phyloP scores from a whole-genome alignment of 2,113 vertebrate species.

The Cyprinodon variegatus region DNA sequence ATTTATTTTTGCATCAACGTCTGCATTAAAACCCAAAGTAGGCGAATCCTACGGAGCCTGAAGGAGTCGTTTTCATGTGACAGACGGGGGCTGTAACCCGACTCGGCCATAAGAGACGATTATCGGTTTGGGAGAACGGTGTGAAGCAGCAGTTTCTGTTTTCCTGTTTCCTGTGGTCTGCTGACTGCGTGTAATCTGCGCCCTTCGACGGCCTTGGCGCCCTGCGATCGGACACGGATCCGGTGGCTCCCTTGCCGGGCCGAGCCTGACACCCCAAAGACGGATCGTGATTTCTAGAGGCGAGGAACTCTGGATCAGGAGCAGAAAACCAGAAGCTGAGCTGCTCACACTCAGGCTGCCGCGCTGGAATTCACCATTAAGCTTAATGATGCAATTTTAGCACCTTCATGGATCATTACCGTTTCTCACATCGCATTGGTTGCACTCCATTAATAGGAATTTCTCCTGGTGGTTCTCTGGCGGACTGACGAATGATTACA shows the following conservation, averaged over 20 bases:
- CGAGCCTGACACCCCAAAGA: constrained; percentile 10
- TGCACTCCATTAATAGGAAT: neutral
- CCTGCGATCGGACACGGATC: constrained; percentile 64
- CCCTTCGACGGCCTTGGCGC: constrained; percentile 42
- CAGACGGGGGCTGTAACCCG: constrained; percentile 48
- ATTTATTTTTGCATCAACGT: neutral
- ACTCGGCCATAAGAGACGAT: constrained; percentile 47
- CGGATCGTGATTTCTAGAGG: constrained; percentile 26
- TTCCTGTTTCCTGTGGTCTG: constrained; percentile 71
- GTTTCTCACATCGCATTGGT: neutral
- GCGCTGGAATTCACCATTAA: constrained; percentile 1
- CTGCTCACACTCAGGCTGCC: neutral
- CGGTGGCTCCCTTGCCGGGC: constrained; percentile 43
- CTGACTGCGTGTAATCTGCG: constrained; percentile 72
- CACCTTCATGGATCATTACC: neutral
- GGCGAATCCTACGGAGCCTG: neutral
- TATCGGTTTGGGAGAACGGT: constrained; percentile 43
- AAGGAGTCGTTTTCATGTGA: constrained; percentile 40
- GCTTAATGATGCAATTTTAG: neutral
- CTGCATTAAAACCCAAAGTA: neutral
- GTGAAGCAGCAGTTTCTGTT: constrained; percentile 67
- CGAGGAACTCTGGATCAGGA: neutral
- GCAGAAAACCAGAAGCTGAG: neutral
- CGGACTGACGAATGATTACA: neutral
- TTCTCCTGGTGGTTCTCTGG: neutral